Conservation (phyloP, 2,888 invertebrate genomes). For the Catocala sponsa region DNA sequence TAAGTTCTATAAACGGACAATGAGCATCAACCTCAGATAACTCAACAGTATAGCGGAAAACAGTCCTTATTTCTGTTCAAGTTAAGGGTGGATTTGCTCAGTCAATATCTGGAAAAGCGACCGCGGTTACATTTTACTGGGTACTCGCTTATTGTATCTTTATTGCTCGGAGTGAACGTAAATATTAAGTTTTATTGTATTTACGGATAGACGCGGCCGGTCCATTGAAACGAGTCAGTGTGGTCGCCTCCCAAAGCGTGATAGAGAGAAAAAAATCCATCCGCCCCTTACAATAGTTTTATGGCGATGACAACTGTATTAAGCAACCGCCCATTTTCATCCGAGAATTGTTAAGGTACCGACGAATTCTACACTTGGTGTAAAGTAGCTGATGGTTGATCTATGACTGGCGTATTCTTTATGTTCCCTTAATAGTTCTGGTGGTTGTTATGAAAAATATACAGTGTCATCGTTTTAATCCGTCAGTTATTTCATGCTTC, state of each 20-base stretch:
- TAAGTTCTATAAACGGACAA: slow-evolving; percentile 71
- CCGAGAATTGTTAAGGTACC: slow-evolving; percentile 71
- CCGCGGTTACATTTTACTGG: slow-evolving; percentile 64
- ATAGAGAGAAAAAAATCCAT: slow-evolving; percentile 70
- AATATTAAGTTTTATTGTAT: slow-evolving; percentile 86
- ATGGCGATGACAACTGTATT: slow-evolving; percentile 78
- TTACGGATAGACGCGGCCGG: slow-evolving; percentile 76
- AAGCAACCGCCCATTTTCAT: slow-evolving; percentile 67
- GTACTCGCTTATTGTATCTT: slow-evolving; percentile 81
- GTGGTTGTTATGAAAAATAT: slow-evolving; percentile 67
- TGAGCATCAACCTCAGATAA: slow-evolving; percentile 54
- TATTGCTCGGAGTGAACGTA: slow-evolving; percentile 81
- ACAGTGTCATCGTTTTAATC: slow-evolving; percentile 80
- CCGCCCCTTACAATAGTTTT: slow-evolving; percentile 74
- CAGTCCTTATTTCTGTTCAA: slow-evolving; percentile 27
- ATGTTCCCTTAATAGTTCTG: slow-evolving; percentile 53
- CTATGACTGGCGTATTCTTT: slow-evolving; percentile 77
- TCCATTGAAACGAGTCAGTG: slow-evolving; percentile 72
- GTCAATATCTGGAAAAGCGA: slow-evolving; percentile 52
- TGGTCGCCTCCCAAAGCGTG: slow-evolving; percentile 83
- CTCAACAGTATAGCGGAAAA: slow-evolving; percentile 36
- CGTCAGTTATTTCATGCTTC: slow-evolving; percentile 80
- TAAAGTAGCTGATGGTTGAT: slow-evolving; percentile 76
- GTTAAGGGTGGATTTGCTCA: slow-evolving; percentile 45
- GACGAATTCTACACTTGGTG: slow-evolving; percentile 81